Evolutionary conservation across 2,113 vertebrate species (phyloP), one percentile per base, ranked within the genome.

Genomic region (Bubo scandiacus): DNA sequence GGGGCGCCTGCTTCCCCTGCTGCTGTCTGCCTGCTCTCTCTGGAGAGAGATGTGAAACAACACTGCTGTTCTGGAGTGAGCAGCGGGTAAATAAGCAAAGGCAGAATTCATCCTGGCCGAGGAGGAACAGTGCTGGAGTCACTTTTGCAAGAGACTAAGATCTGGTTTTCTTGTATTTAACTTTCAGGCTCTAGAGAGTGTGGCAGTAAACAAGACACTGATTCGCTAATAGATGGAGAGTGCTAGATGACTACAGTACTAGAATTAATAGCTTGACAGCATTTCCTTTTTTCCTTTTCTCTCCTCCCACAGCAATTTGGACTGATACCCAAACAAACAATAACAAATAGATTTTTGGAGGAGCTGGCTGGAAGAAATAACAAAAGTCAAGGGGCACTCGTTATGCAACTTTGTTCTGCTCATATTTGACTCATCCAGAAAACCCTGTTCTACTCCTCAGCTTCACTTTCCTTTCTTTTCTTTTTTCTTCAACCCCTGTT

Each of bases 291-390:
- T 81, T 90, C 55, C 62, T 90, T 42, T 82, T 88, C 72, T 95
- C 89, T 96, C 88, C 91, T 97, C 96, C 96, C 86, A 92, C 94
- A 95, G 86, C 86, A 94, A 79, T 95, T 97, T 97, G 96, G 96
- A 95, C 95, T 82, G 84, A 91, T 92, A 94, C 95, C 96, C 93
- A 96, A 96, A 94, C 85, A 97, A 97, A 96, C 97, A 96, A 95
- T 94, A 95, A 96, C 94, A 91, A 84, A 92, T 68, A 84, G 88
- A 79, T 93, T 96, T 95, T 92, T 94, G 94, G 88, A 97, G 95
- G 92, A 94, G 92, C 57, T 81, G 91, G 27, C 89, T 96, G 55
- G 89, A 49, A 96, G 86, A 87, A 97, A 96, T 94, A 96, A 95
- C 89, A 87, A 51, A 96, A 95, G 95, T 97, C 95, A 87, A 97